Percentiles rank a stretch among this genome's conserved stretches.
These are phyloP conservation scores for Drosophila diplacantha DNA, from an alignment of 2,888 invertebrate species.

Conservation along the genomic window DNA sequence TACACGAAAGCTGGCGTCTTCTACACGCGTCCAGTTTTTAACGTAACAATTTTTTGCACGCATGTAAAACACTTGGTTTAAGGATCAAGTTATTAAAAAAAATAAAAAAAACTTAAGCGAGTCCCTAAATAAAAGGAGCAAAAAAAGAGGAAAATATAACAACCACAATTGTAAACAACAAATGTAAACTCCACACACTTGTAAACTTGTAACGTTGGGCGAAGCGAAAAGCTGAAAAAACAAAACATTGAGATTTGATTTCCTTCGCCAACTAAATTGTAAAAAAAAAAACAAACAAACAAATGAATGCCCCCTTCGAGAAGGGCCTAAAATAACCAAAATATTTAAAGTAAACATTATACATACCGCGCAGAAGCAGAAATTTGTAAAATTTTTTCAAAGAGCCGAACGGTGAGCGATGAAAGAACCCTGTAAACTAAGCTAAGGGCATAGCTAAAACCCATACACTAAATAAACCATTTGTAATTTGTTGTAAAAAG, in stretches of 20 bases:
- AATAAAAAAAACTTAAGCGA: slow-evolving; percentile 9
- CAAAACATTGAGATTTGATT: slow-evolving; percentile 45
- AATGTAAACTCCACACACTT: slow-evolving; percentile 33
- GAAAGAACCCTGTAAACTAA: slow-evolving; percentile 54
- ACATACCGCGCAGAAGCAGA: slow-evolving; percentile 45
- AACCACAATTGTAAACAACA: slow-evolving; percentile 52
- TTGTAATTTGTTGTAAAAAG: slow-evolving; percentile 73
- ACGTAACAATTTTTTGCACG: slow-evolving; percentile 49
- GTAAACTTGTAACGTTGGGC: slow-evolving; percentile 35
- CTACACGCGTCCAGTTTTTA: slow-evolving; percentile 61
- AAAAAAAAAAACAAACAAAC: slow-evolving; percentile 35
- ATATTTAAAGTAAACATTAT: slow-evolving; percentile 38
- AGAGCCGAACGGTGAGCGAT: slow-evolving; percentile 14
- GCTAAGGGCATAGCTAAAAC: slow-evolving; percentile 46
- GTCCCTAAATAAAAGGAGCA: slow-evolving; percentile 21
- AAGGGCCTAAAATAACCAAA: slow-evolving; percentile 24
- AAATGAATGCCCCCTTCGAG: slow-evolving; percentile 6
- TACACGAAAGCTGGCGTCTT: slow-evolving; percentile 52
- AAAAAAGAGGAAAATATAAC: slow-evolving; percentile 1
- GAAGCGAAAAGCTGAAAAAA: slow-evolving; percentile 36
- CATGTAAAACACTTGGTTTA: slow-evolving; percentile 39
- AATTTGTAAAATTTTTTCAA: slow-evolving; percentile 65
- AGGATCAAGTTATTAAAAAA: slow-evolving; percentile 22
- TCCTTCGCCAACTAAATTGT: slow-evolving; percentile 61
- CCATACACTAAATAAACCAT: slow-evolving; percentile 51